Base-by-base conservation (phyloP, 2,113 vertebrate genomes). In the Chelonoidis abingdonii region DNA sequence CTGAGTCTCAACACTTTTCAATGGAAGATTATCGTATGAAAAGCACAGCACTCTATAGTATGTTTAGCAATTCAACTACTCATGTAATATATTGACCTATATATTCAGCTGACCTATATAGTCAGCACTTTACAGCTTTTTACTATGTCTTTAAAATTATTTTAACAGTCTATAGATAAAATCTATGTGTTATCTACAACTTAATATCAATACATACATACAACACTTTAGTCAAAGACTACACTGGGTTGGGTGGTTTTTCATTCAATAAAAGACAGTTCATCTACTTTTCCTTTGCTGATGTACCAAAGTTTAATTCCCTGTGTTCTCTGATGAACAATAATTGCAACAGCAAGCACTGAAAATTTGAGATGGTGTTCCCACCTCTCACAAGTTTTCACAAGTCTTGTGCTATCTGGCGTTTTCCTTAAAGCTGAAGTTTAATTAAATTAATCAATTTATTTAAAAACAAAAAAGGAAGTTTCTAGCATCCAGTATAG, bases 321-420 rank as follows among this genome's bases (percentile, higher is more conserved):
- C 14, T 4, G 0, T 86, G 65, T 2, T 31, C 14, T 96, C 79
- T 35, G 38, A 90, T 84, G 29, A 94, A 93, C 12, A 89, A 13
- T 10, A 78, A 95, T 85, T 97, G 95, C 96, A 88, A 83, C 35
- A 92, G 89, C 44, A 29, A 95, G 76, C 6, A 59, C 44, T 86
- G 8, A 49, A 87, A 94, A 72, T 17, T 17, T 88, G 57, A 80
- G 59, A 65, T 24, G 88, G 4, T 24, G 31, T 57, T 53, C 31
- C 53, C 0, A 1, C 84, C 49, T 93, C 24, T 76, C 50, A 90
- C 3, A 57, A n/a, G 88, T 89, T 89, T 69, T 84, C 47, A 92
- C 0, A 1, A 91, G 62, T 94, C 72, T n/a, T 31, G 47, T 6
- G 31, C 6, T 50, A 81, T 9, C 53, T 88, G 8, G 54, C 7